Conservation (phyloP, 2,888 invertebrate genomes). For the Diplazon laetatorius region DNA sequence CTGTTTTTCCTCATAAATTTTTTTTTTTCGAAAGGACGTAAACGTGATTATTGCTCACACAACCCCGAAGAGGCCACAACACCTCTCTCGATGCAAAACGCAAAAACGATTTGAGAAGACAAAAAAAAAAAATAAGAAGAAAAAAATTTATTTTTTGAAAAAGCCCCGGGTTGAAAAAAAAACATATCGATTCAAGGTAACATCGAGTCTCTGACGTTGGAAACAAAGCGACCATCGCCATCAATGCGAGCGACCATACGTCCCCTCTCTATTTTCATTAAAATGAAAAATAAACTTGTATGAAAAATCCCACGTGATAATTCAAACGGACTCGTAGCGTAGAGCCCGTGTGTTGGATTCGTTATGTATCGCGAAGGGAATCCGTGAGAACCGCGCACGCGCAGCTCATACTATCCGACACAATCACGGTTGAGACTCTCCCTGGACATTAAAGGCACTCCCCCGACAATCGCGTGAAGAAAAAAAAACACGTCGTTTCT, state of each 20-base stretch:
- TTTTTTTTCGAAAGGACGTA: not conserved
- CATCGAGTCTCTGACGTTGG: slow-evolving; percentile 79
- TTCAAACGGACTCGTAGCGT: no score
- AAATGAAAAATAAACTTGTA: no score
- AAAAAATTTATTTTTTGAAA: slow-evolving; percentile 15
- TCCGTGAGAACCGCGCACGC: slow-evolving; percentile 10
- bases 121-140: no score
- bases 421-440: not conserved
- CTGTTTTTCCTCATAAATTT: no score
- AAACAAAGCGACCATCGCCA: slow-evolving; percentile 79
- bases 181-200: slow-evolving; percentile 81
- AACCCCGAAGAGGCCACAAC: slow-evolving; percentile 34
- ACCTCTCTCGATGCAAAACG: slow-evolving; percentile 24
- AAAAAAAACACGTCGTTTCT: not conserved
- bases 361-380: slow-evolving; percentile 29
- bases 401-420: not conserved
- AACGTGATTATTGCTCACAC: slow-evolving; percentile 14
- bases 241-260: slow-evolving; percentile 79
- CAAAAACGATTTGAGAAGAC: slow-evolving; percentile 16
- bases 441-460: slow-evolving; percentile 39
- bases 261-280: slow-evolving; percentile 38
- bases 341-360: slow-evolving; percentile 1
- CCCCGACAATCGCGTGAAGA: slow-evolving; percentile 41
- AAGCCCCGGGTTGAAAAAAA: slow-evolving; percentile 59
- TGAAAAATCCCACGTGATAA: no score